Base-by-base conservation (phyloP, 2,797 vertebrate genomes). In the Dendrocincla fuliginosa region DNA sequence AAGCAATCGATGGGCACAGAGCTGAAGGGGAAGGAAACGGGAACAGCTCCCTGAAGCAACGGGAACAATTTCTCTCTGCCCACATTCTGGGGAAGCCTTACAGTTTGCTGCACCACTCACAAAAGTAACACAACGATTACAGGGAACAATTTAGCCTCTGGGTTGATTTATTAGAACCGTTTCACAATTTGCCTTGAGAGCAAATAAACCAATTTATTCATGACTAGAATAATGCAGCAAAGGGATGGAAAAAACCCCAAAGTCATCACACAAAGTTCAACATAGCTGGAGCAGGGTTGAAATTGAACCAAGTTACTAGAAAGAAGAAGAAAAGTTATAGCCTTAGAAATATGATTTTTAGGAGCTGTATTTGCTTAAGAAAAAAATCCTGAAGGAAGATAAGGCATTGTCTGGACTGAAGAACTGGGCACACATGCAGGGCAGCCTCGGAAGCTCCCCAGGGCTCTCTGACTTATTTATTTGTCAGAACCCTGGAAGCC, bases 151-250 rank as follows among this genome's bases (percentile, higher is more conserved):
- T 93, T 97, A 16, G 59, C 90, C 47, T 93, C 97, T 50, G 97
- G 96, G 78, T 85, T 98, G 47, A 87, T 98, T 78, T 75, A 98
- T 98, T 91, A 96, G 96, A 92, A 89, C 97, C 49, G 76, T 97
- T 37, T 96, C 98, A 10, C 96, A 97, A 12, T 69, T 98, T 75
- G 90, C 97, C 33, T 95, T 98, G 67, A 78, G 97, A 85, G 82
- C 97, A 64, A 98, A 98, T 98, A 88, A 98, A 98, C 55, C 13
- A 39, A 9, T 69, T 20, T 28, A 59, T 70, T 88, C 53, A 8
- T 16, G 23, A 23, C 33, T 76, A 67, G n/a, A 61, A 39, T 17
- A 67, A 57, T 11, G 16, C 23, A 52, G 74, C 11, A 63, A 61
- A 33, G 23, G 23, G 35, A 71, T 42, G 60, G 32, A 32, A 64